Evolutionary conservation across 2,888 invertebrate species (phyloP), one percentile per base, ranked within the genome.

Genomic region (Asteroscopus sphinx): DNA sequence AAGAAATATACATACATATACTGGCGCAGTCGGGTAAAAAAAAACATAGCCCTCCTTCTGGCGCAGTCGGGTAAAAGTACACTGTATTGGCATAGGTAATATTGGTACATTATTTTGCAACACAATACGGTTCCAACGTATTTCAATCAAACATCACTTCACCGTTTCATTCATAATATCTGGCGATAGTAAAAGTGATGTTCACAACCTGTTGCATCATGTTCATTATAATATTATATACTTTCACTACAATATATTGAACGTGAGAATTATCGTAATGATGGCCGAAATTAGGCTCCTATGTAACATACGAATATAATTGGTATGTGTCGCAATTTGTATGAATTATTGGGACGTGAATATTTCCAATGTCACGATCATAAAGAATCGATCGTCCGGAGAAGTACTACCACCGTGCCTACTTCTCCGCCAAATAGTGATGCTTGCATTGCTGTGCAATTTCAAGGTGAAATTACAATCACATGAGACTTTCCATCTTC

Each of bases 181-280:
- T 25, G 4, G 33, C 28, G 16, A 42, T 21, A 54, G 54, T 65
- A 57, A 62, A 65, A 62, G 47, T 59, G 30, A 57, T 53, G 4
- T 15, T 9, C 12, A 11, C 17, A 41, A 3, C 28, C 48, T 32
- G 57, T 53, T 70, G 37, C 57, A 26, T 66, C 48, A 58, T 26
- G 42, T 47, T 33, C 26, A 52, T 61, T 54, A 47, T 40, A 33
- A 56, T 56, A 56, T 73, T 61, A 62, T 60, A 51, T 36, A 72
- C 58, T 72, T 73, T 73, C 70, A 35, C 67, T 30, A 12, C 36
- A 16, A 37, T 41, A 59, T 16, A n/a, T 37, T 17, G 42, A 39
- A 60, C 73, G 72, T 69, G 73, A 69, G 59, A 66, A 54, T 32
- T 16, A 66, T 54, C 0, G 30, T 52, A 56, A 58, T 58, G 35